Base-by-base conservation (phyloP, 64 coral and sea anemone species). In the Pocillopora verrucosa region DNA sequence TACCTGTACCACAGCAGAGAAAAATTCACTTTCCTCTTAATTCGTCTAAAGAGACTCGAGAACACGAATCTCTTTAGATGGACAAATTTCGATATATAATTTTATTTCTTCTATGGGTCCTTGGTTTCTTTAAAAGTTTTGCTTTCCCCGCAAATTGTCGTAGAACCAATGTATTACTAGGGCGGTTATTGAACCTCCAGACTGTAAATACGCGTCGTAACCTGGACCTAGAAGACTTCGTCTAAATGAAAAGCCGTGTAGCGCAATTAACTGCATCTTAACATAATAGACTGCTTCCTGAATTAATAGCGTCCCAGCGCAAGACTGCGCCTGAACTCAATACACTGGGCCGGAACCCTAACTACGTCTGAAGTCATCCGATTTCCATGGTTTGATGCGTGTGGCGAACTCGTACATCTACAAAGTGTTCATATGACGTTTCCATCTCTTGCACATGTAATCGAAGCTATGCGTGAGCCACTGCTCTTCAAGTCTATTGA, bases 401-500 rank as follows among this genome's bases (percentile, higher is more conserved):
- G 22, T 70, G 0, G 0, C 26, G 25, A 20, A 24, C 19, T 70
- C 67, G 9, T 12, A 1, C 67, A 11, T 70, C 11, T 72, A 99
- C 25, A 99, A 58, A 64, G 88, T 84, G 77, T 99, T 93, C 64
- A 90, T 37, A 59, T 99, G 97, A 10, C 91, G 87, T 41, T 93
- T 91, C 97, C 97, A 99, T 59, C 93, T 89, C 72, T 99, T 99
- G 75, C 97, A 99, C 60, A 87, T 95, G 63, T 93, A 87, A 72
- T 99, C 97, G 82, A 99, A 99, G 58, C 90, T 99, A 77, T 99
- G 94, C 34, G 88, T 93, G 22, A 99, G 34, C 97, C 97, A 99
- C 68, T 99, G 97, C 88, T 99, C 93, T 86, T 99, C 73, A 41
- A 99, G 94, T 84, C 88, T 89, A 10, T 93, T 70, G 57, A 93